Base-by-base conservation (phyloP, 2,113 vertebrate genomes). In the Zosterops hypoxanthus region DNA sequence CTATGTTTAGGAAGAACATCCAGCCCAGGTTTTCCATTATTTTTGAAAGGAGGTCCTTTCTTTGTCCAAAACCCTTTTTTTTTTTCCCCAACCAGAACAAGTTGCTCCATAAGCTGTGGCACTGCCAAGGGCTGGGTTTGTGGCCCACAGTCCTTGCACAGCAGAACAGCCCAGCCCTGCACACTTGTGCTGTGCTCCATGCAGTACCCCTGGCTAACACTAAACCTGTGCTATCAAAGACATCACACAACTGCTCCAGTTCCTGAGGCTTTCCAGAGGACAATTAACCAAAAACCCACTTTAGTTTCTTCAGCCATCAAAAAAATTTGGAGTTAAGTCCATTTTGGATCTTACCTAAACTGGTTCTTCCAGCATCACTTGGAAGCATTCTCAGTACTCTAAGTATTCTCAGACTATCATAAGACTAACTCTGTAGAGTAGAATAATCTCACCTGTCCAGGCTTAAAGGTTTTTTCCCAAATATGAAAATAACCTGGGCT, bases 191-290 rank as follows among this genome's bases (percentile, higher is more conserved):
- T 53, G 49, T 64, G 25, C 50, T 42, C 49, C 10, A 2, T 19
- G 34, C 52, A 68, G 36, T 1, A 12, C 11, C 53, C 25, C n/a
- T 64, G 22, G 24, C 33, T 71, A 34, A 49, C 31, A 60, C 11
- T 28, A 53, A 59, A 60, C 1, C 0, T 9, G 4, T 14, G 12
- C 60, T 47, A 56, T 77, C 60, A 71, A 75, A 66, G 34, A 22
- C 49, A 59, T 6, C 52, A 46, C 12, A 42, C 17, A 29, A n/a
- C 52, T 65, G 28, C 46, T 70, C 18, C 23, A 14, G 14, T 5
- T 1, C 0, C 0, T 16, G 1, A 3, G 39, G 11, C 8, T 42
- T 63, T 68, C 81, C 60, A 47, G 36, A 39, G 18, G 36, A 90
- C 90, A 80, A 61, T 28, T 15, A 79, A 60, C 14, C 17, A 56